phyloP scores from a whole-genome alignment of 2,888 invertebrate species.

The Lissocephala sabroskyi region DNA sequence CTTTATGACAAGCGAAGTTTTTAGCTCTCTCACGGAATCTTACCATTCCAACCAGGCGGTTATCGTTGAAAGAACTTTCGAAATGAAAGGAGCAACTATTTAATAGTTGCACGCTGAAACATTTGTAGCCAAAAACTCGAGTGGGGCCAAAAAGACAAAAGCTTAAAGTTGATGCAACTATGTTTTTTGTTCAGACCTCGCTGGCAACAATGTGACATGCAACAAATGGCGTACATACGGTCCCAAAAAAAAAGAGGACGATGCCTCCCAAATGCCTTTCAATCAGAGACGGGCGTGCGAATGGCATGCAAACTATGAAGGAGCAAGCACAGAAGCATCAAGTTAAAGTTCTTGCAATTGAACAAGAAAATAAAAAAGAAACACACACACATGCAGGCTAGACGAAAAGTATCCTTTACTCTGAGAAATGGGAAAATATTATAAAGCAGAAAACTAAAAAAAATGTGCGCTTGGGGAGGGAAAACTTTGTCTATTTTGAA shows the following conservation, averaged over 20 bases:
- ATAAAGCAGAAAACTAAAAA: too few species aligned
- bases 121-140: constrained; percentile 41
- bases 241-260: not conserved
- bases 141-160: not conserved
- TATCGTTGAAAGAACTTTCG: too few species aligned
- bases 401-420: not conserved
- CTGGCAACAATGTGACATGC: constrained; percentile 59
- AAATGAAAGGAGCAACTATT: constrained; percentile 53
- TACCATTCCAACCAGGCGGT: too few species aligned
- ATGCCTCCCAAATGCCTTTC: constrained; percentile 39
- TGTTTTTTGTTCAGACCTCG: constrained; percentile 30
- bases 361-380: constrained; percentile 11
- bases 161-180: constrained; percentile 27
- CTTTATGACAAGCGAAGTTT: too few species aligned
- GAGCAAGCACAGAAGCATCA: too few species aligned
- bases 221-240: constrained; percentile 36
- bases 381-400: too few species aligned
- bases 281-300: constrained; percentile 33
- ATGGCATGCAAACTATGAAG: constrained; percentile 34
- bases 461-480: not conserved
- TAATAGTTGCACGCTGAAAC: constrained; percentile 57
- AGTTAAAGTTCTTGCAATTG: constrained; percentile 29
- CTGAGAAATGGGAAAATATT: not conserved
- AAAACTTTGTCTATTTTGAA: constrained; percentile 8
- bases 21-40: too few species aligned